Conservation (phyloP, 2,888 invertebrate species). For the Himalopsyche japonica region DNA sequence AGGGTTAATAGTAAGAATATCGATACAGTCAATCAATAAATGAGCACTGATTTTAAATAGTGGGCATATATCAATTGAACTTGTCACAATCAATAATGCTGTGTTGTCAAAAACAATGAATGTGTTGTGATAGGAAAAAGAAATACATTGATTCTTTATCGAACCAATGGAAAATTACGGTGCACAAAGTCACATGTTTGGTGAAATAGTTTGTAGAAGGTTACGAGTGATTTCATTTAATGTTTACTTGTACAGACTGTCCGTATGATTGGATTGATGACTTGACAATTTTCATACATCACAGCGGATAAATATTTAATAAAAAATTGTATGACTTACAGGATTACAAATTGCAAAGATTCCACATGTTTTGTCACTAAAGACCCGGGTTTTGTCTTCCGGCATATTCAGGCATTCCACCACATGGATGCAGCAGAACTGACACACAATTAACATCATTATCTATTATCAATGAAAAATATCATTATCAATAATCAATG, state of each 20-base stretch:
- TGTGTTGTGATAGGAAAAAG: not conserved
- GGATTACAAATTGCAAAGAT: too few species aligned
- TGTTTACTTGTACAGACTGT: not conserved
- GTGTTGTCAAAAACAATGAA: constrained; percentile 2
- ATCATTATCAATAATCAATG: too few species aligned
- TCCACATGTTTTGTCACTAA: too few species aligned
- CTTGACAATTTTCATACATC: too few species aligned
- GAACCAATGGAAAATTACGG: not conserved
- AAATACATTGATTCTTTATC: not conserved
- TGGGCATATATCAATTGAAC: constrained; percentile 29
- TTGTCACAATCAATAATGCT: constrained; percentile 30
- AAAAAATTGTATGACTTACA: too few species aligned
- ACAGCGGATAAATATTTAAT: too few species aligned
- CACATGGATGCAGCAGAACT: too few species aligned
- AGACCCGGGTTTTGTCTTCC: too few species aligned
- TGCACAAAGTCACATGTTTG: not conserved
- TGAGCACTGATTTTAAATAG: constrained; percentile 6
- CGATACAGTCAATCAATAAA: not conserved
- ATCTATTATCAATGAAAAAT: too few species aligned
- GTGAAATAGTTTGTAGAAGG: not conserved
- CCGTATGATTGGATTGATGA: too few species aligned
- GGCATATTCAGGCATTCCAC: too few species aligned
- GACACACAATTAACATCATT: too few species aligned
- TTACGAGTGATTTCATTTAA: not conserved
- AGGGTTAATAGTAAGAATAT: not conserved